Evolutionary conservation across 2,113 vertebrate genomes (phyloP).

Genomic region (Bos indicus): DNA sequence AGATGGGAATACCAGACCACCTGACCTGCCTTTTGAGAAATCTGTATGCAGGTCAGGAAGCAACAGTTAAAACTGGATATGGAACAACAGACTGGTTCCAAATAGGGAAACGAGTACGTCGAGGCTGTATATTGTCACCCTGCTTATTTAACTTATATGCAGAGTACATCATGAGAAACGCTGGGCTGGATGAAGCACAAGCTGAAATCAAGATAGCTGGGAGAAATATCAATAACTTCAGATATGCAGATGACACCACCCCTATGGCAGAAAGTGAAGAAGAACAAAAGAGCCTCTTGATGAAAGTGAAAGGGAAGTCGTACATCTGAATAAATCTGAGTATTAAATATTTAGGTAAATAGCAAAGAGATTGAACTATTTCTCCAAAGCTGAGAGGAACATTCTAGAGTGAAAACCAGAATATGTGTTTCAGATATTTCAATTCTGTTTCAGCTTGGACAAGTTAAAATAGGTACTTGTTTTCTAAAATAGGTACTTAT

Average conservation of each 20-base stretch:
- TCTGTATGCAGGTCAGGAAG: neutral
- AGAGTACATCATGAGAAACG: neutral
- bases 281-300: neutral
- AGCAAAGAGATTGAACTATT: neutral
- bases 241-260: neutral
- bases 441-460: neutral
- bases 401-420: neutral
- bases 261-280: neutral
- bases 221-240: neutral
- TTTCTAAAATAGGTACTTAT: neutral
- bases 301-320: neutral
- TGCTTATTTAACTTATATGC: neutral
- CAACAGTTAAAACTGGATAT: neutral
- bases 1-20: neutral
- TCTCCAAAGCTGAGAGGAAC: neutral
- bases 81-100: neutral
- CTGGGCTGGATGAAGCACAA: neutral
- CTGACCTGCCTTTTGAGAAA: neutral
- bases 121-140: neutral
- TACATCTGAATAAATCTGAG: neutral
- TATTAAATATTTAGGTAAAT: neutral
- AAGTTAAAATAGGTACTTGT: neutral
- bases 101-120: fast-evolving
- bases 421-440: neutral
- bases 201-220: neutral